Percentiles rank a stretch among this genome's conserved stretches.
These are phyloP conservation scores for Morphnarchus princeps DNA, from an alignment of 2,113 vertebrate species.

Conservation along the genomic window DNA sequence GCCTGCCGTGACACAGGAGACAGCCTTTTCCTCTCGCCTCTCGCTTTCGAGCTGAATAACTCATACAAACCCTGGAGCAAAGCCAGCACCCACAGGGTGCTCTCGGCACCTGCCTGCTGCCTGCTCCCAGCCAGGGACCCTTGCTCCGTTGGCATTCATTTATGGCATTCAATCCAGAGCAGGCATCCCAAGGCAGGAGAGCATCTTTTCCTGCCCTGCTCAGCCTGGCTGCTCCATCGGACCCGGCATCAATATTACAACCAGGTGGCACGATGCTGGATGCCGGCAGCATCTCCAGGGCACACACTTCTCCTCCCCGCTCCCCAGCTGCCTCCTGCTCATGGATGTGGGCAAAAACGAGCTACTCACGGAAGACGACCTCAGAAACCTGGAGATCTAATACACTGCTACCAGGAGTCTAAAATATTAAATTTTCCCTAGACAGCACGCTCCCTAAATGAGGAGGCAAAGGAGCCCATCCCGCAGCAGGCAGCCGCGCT, in stretches of 20 bases:
- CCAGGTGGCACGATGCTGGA: accelerated
- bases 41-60: not conserved
- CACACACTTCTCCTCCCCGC: not conserved
- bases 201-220: not conserved
- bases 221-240: not conserved
- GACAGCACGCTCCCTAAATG: not conserved
- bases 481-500: not conserved
- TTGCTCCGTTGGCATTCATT: not conserved
- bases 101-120: not conserved
- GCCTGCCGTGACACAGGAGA: not conserved
- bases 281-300: not conserved
- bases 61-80: not conserved
- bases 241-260: accelerated
- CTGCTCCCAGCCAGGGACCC: not conserved
- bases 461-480: not conserved
- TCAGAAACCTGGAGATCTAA: slow-evolving; percentile 6
- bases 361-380: not conserved
- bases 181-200: not conserved
- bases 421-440: slow-evolving; percentile 14
- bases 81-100: not conserved
- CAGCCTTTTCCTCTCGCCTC: not conserved
- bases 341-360: not conserved
- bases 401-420: not conserved
- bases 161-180: not conserved
- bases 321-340: not conserved